Base-by-base conservation (phyloP, 2,888 invertebrate genomes). In the Himalopsyche anomala region DNA sequence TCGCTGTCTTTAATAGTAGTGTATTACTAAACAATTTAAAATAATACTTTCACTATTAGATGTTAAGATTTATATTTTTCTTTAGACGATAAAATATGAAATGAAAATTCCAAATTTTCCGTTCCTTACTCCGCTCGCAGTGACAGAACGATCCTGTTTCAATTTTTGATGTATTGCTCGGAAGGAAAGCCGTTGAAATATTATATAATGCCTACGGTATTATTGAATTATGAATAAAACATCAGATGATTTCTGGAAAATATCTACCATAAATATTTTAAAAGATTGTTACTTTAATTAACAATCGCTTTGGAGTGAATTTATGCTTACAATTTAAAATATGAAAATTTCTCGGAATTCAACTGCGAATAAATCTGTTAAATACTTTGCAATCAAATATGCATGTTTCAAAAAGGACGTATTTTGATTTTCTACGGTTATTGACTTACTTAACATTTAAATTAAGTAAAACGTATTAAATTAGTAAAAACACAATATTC, bases 81-180 rank as follows among this genome's bases (percentile, higher is more conserved):
- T n/a, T 62, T 19, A 5, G 62, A 5, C 62, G 62, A 19, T 19
- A 28, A 62, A 19, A 19, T 62, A 62, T 19, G 19, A 62, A 19
- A 62, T 11, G 28, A 62, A 62, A 62, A 62, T 4, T 19, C 62
- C 5, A 19, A 62, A 62, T 19, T 19, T 19, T 62, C 19, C 62
- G 3, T 62, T 62, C 15, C 62, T 4, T 19, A 19, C 28, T 19
- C 28, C 62, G 51, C 19, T 28, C 5, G 9, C 62, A 9, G 28
- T 28, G 62, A 62, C 62, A 62, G 62, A 62, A n/a, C 28, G 62
- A 62, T 62, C 62, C 62, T 62, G 62, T 62, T 19, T 62, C 62
- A 62, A 62, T 62, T n/a, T 62, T 62, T 62, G 62, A 62, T 62
- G 2, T 62, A 62, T 62, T 28, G 62, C 62, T 62, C 2, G 6